Base-by-base conservation (phyloP, 1,140 invertebrate genomes). In the Euwallacea fornicatus region DNA sequence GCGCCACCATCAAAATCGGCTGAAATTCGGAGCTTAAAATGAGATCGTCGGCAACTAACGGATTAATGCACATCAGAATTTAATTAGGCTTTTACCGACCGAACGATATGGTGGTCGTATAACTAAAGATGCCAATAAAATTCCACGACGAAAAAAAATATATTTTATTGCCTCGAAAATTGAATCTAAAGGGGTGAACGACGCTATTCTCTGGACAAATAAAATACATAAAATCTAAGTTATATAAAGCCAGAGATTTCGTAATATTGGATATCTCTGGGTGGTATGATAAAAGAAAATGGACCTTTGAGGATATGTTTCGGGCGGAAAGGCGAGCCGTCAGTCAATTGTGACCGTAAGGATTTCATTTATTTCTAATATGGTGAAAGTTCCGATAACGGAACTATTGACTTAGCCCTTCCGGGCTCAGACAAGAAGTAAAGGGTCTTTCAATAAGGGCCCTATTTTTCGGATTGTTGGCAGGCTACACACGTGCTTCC, bases 341-440 rank as follows among this genome's bases (percentile, higher is more conserved):
- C 74, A 72, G 43, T 68, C 70, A 70, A 69, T 75, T 75, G 74
- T 75, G 63, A 66, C 70, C 69, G 66, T 67, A 72, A 73, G 66
- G 70, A 72, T 75, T 75, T 75, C 74, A 75, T 75, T 75, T 75
- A 75, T 75, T 75, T 75, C 66, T 58, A 41, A 61, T 66, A 70
- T 71, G 61, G 62, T 71, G 73, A 72, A 69, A 73, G 72, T 73
- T 72, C 56, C 71, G 74, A 75, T 75, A 75, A 75, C 72, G 66
- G 68, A 71, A 75, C 72, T 73, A 75, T 73, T 75, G 74, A 75
- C 69, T 73, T 62, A 59, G 62, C 70, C 72, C 72, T 75, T 75
- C 72, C 74, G 74, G 74, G 58, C 69, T 62, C 41, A 54, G 21
- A 33, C 21, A 53, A 10, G 62, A 50, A 61, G 21, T 55, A 66